Percentiles rank a stretch among this genome's conserved stretches.
Conservation (phyloP, 2,888 invertebrate genomes). For the Dermolepida albohirtum region DNA sequence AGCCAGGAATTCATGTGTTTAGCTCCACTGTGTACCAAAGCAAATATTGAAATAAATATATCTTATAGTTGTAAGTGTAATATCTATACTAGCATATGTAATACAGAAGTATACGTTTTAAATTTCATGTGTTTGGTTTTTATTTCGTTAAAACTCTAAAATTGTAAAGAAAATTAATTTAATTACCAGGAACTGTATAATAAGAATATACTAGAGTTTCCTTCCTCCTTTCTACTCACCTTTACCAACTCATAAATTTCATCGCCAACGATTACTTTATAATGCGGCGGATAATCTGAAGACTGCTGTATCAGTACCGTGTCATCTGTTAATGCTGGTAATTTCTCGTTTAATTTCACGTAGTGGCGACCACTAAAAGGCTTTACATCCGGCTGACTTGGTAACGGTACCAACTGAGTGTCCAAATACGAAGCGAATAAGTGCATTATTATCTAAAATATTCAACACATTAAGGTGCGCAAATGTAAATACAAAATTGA, state of each 20-base stretch:
- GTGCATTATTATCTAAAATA: conserved; percentile 82
- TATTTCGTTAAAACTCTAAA: too few relatives aligned
- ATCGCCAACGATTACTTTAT: conserved; percentile 74
- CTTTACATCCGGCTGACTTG: conserved; percentile 74
- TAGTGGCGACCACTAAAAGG: conserved; percentile 72
- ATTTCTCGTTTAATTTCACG: conserved; percentile 65
- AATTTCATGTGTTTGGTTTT: too few relatives aligned
- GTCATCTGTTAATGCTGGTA: conserved; percentile 64
- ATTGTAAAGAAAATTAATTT: too few relatives aligned
- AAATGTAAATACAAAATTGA: conserved; percentile 24
- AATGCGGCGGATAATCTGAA: conserved; percentile 77
- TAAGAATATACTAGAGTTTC: too few relatives aligned
- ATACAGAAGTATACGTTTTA: too few relatives aligned
- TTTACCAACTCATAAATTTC: conserved; percentile 76
- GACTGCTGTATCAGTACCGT: conserved; percentile 74
- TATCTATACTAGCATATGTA: too few relatives aligned
- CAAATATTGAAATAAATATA: too few relatives aligned
- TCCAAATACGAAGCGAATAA: conserved; percentile 89
- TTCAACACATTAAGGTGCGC: conserved; percentile 26
- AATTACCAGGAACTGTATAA: too few relatives aligned
- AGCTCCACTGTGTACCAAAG: too few relatives aligned
- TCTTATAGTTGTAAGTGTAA: too few relatives aligned
- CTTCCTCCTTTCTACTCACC: conserved; percentile 59
- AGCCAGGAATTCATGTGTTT: too few relatives aligned
- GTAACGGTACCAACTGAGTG: conserved; percentile 77